Base-by-base conservation (phyloP, 2,113 vertebrate genomes). In the Gopherus flavomarginatus region DNA sequence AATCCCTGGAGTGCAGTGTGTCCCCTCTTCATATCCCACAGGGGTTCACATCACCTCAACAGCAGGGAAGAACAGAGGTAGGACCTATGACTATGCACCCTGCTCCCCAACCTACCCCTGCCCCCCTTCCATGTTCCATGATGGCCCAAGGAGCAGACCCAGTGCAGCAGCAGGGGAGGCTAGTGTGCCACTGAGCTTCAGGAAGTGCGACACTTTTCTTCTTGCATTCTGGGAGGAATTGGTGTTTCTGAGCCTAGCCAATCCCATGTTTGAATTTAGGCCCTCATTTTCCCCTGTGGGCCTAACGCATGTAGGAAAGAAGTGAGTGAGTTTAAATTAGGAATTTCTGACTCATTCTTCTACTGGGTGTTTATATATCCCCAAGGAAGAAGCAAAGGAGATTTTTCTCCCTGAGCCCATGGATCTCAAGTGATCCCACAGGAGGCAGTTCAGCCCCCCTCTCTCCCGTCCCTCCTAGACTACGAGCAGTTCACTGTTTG, bases 391-490 rank as follows among this genome's bases (percentile, higher is more conserved):
- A 21, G 78, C 92, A 42, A 59, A 77, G 24, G 56, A 10, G 19
- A 5, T 47, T 38, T 56, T 0, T 0, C 78, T 91, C 92, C 92
- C 27, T 42, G 80, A 75, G 56, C 35, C 65, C 0, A 0, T 62
- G 85, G 50, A 87, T 86, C 80, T 89, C 85, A 93, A 50, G 85
- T 93, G 83, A 65, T 47, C 11, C 21, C 81, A 83, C 87, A 93
- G 89, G 87, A 88, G 78, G 42, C 78, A 83, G 81, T 52, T 89
- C 1, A 3, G 87, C 50, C 50, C 80, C 62, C 24, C 19, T 84
- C 87, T 56, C 27, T 86, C 87, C 62, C 5, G 1, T 19, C 9
- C 79, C 31, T 75, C 78, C 50, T 78, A 86, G 54, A 59, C 81
- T 85, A 3, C 4, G 53, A 89, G 69, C 77, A 14, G 69, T 59